Evolutionary conservation across 2,888 invertebrate species (phyloP).

Genomic region (Cinara cedri): DNA sequence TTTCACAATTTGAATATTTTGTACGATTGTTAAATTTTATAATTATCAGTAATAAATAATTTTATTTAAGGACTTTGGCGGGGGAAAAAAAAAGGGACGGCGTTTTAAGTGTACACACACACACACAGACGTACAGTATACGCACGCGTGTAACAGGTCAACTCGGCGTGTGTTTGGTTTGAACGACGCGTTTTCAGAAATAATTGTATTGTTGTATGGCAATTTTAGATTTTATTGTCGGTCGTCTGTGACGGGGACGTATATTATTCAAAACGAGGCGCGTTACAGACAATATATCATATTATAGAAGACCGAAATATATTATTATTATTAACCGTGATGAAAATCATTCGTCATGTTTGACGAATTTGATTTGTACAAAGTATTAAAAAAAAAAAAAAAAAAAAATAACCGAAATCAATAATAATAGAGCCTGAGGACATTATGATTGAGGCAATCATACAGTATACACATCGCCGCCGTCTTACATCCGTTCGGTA

Average conservation of each 20-base stretch:
- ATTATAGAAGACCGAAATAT: neutral
- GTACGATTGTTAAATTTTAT: no score
- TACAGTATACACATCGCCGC: conserved; percentile 35
- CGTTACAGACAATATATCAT: neutral
- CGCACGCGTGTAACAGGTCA: neutral
- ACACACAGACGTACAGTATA: no score
- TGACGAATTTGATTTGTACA: conserved; percentile 55
- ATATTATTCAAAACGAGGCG: conserved; percentile 13
- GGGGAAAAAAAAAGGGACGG: no score
- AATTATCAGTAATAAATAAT: no score
- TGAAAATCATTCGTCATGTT: conserved; percentile 54
- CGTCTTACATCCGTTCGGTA: conserved; percentile 44
- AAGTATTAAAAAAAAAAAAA: conserved; percentile 18
- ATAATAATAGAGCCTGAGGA: conserved; percentile 41
- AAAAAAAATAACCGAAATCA: conserved; percentile 45
- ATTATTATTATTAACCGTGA: conserved; percentile 38
- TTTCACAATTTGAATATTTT: no score
- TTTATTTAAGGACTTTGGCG: neutral
- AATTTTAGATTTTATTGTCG: conserved; percentile 24
- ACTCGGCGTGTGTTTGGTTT: conserved; percentile 8
- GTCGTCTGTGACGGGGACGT: conserved; percentile 33
- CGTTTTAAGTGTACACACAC: neutral
- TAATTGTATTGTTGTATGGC: neutral
- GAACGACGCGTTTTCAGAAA: neutral
- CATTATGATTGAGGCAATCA: conserved; percentile 31